Evolutionary conservation across 2,113 vertebrate species (phyloP).

Genomic region (Tachuris rubrigastra): DNA sequence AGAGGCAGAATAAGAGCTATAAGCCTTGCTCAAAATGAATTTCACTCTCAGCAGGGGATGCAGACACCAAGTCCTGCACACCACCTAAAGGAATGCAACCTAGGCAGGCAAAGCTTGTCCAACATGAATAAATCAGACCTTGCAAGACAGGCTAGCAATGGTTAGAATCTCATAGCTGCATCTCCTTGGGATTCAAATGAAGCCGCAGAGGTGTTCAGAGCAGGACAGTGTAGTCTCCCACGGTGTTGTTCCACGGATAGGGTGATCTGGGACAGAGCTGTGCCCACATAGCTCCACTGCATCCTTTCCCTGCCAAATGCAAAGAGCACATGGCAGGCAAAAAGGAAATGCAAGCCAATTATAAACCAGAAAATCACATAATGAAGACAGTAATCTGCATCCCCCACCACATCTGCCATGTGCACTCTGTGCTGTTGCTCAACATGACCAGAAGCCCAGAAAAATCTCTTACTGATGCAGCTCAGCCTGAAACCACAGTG

Average conservation of each 20-base stretch:
- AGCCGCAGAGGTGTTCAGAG: background rate
- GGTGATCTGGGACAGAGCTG: background rate
- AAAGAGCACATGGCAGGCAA: background rate
- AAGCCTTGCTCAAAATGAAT: background rate
- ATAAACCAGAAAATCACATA: background rate
- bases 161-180: background rate
- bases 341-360: background rate
- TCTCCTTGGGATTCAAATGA: background rate
- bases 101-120: background rate
- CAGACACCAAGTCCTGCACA: background rate
- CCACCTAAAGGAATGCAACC: background rate
- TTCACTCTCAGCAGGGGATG: background rate
- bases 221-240: background rate
- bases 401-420: rapidly evolving
- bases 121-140: background rate
- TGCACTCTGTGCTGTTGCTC: background rate
- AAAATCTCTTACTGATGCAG: background rate
- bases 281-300: background rate
- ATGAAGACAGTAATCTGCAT: background rate
- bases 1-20: background rate
- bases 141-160: background rate
- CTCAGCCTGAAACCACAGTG: background rate
- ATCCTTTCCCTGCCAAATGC: background rate
- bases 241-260: background rate
- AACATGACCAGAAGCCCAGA: background rate